Conservation (phyloP, 2,113 vertebrate species). For the Oreamnos americanus region DNA sequence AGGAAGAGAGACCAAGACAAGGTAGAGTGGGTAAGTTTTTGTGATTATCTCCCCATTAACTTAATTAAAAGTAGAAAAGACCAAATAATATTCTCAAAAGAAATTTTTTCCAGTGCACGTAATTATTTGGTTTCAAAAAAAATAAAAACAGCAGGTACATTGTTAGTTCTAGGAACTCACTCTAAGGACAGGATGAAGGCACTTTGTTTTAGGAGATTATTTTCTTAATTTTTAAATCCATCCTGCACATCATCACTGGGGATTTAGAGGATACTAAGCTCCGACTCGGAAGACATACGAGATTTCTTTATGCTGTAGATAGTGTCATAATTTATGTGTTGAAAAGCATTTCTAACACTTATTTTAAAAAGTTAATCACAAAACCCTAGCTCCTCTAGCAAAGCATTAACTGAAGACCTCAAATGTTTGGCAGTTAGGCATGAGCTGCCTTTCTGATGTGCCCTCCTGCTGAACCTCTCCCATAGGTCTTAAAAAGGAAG, state of each 20-base stretch:
- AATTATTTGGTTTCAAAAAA: not conserved
- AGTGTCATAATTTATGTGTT: constrained; percentile 15
- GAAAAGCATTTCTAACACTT: constrained; percentile 40
- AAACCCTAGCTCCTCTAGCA: constrained; percentile 44
- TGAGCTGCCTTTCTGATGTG: not conserved
- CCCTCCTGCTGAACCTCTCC: not conserved
- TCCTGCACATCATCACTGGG: not conserved
- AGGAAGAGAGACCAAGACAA: not conserved
- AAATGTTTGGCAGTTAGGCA: not conserved
- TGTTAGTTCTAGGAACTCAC: not conserved
- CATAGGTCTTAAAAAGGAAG: not conserved
- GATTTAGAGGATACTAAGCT: constrained; percentile 12
- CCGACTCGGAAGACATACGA: not conserved
- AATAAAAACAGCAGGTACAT: not conserved
- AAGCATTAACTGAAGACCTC: constrained; percentile 4
- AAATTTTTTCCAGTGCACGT: not conserved
- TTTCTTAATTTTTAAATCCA: constrained; percentile 31
- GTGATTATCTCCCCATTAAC: not conserved
- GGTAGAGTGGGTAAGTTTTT: not conserved
- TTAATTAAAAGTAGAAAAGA: not conserved
- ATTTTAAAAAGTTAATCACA: constrained; percentile 48
- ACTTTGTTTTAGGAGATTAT: constrained; percentile 20
- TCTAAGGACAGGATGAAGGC: not conserved
- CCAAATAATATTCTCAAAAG: not conserved
- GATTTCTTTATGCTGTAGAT: constrained; percentile 8